These are phyloP conservation scores for Oreochromis spilurus DNA, from an alignment of 2,113 vertebrate genomes.

Conservation along the genomic window DNA sequence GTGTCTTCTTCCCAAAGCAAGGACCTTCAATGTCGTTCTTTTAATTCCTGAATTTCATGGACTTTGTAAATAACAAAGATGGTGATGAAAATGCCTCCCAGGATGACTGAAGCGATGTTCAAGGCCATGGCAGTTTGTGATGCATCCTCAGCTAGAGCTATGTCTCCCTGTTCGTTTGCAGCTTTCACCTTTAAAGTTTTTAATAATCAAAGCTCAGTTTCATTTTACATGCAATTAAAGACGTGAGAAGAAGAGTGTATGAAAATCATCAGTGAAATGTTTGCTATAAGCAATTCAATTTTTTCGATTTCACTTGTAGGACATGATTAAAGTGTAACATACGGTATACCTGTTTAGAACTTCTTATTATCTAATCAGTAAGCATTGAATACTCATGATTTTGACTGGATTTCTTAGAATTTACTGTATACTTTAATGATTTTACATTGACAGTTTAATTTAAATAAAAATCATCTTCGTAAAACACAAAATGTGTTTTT, in stretches of 20 bases:
- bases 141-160: constrained; percentile 26
- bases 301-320: neutral
- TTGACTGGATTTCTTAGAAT: neutral
- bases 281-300: neutral
- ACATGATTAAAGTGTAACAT: neutral
- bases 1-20: neutral
- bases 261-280: neutral
- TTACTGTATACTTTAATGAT: neutral
- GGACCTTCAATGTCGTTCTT: neutral
- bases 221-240: neutral
- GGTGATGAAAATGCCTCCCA: constrained; percentile 43
- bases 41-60: neutral
- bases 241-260: neutral
- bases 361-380: neutral
- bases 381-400: neutral
- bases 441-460: neutral
- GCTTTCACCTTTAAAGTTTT: neutral
- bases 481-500: neutral
- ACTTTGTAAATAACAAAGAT: neutral
- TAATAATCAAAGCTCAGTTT: neutral
- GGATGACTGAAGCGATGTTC: constrained; percentile 51
- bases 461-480: neutral
- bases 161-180: constrained; percentile 32
- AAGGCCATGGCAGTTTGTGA: constrained; percentile 59
- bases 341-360: neutral